These are phyloP conservation scores for Podarcis cretensis DNA, from an alignment of 2,113 vertebrate genomes.

Conservation along the genomic window DNA sequence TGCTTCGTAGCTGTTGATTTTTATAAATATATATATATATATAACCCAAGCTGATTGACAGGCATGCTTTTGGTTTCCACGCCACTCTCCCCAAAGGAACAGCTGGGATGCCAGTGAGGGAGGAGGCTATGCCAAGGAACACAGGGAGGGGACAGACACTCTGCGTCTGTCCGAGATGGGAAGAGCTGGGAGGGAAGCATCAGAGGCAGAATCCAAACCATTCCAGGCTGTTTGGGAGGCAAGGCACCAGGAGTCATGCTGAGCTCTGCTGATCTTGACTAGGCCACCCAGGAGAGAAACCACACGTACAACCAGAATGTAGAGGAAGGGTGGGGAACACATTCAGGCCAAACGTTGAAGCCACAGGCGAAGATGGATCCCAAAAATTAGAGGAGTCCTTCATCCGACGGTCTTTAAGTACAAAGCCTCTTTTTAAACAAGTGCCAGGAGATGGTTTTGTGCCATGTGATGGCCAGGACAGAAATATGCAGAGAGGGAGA, in stretches of 20 bases:
- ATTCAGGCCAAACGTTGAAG: conserved; percentile 10
- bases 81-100: conserved; percentile 58
- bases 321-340: conserved; percentile 16
- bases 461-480: background rate
- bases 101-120: conserved; percentile 69
- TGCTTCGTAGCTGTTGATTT: background rate
- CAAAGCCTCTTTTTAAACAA: background rate
- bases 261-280: conserved; percentile 61
- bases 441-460: background rate
- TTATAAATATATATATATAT: background rate
- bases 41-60: background rate
- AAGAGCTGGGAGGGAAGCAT: conserved; percentile 21
- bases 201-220: conserved; percentile 17
- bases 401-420: background rate
- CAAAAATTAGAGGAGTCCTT: conserved; percentile 8
- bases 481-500: background rate
- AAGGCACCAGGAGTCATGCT: conserved; percentile 46
- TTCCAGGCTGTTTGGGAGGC: conserved; percentile 68
- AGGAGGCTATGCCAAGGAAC: conserved; percentile 59
- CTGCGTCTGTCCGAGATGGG: conserved; percentile 42
- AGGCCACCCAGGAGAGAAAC: conserved; percentile 61
- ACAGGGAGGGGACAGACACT: background rate
- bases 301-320: conserved; percentile 11
- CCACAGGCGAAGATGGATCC: conserved; percentile 23
- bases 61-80: background rate